These are phyloP conservation scores for Pemphigus obesinymphae DNA, from an alignment of 1,140 invertebrate species.

Conservation along the genomic window DNA sequence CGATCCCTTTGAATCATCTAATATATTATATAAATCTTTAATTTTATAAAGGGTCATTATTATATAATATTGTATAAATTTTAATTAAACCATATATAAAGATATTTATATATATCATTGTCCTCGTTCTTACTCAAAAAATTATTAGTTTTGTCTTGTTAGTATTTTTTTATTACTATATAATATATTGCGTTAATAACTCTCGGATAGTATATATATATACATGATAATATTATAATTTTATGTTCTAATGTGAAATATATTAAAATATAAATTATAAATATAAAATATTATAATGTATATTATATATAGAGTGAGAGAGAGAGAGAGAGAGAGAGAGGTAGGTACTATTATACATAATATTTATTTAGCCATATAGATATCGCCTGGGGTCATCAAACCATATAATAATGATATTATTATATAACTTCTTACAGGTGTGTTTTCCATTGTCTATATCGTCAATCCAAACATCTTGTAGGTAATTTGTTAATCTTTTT, in stretches of 20 bases:
- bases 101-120: background rate
- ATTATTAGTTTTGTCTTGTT: slow-evolving; percentile 32
- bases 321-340: no score
- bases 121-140: background rate
- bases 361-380: slow-evolving; percentile 11
- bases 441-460: background rate
- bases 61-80: slow-evolving; percentile 1
- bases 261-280: background rate
- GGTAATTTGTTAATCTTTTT: background rate
- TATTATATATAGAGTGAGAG: background rate
- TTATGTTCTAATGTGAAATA: no score
- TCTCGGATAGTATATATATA: background rate
- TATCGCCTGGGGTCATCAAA: background rate
- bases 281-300: background rate
- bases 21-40: no score
- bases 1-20: background rate
- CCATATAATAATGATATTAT: background rate
- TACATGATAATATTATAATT: no score
- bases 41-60: background rate
- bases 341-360: slow-evolving; percentile 3
- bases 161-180: slow-evolving; percentile 34
- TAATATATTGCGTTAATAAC: background rate
- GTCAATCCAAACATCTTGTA: background rate
- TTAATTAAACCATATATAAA: slow-evolving; percentile 17
- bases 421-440: background rate